Base-by-base conservation (phyloP, 2,113 vertebrate genomes). In the Platysteira castanea region DNA sequence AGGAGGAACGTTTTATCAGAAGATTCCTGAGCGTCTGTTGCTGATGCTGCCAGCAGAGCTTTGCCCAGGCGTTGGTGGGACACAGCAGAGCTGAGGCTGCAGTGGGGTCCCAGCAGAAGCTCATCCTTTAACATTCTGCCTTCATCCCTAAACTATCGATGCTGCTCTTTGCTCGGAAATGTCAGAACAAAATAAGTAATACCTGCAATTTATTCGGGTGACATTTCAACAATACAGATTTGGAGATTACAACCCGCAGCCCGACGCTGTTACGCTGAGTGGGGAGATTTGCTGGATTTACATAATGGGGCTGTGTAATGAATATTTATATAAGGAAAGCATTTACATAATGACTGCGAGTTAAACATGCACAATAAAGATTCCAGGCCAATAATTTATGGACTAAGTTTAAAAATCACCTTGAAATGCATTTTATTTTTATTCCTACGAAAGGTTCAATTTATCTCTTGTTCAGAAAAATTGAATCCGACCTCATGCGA, bases 271-370 rank as follows among this genome's bases (percentile, higher is more conserved):
- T 67, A 3, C 6, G 50, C 64, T 89, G 84, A 90, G 60, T 78
- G 87, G 77, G 90, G 80, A 94, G 96, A 87, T 90, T 96, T 93
- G 90, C 86, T 31, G 93, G 91, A 96, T 98, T 98, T 98, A 87
- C 94, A 96, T 97, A 96, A 97, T 95, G 84, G 83, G 21, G 96
- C 97, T 74, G 93, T 6, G 84, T 60, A 87, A 97, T 97, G 96
- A 95, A 96, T 98, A 98, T 97, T 98, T 98, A 98, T 95, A 84
- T 94, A 93, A 94, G 22, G 95, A 87, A n/a, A 37, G 41, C 87
- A 97, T 97, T 96, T 97, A 75, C 95, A 94, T 97, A 97, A 97
- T 89, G 85, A 78, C 91, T 83, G 84, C 84, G 50, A 98, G 93
- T 97, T 95, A 97, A 98, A 97, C 88, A 83, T 31, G 94, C 95